phyloP scores from a whole-genome alignment of 2,797 vertebrate species.

The Falco concolor region DNA sequence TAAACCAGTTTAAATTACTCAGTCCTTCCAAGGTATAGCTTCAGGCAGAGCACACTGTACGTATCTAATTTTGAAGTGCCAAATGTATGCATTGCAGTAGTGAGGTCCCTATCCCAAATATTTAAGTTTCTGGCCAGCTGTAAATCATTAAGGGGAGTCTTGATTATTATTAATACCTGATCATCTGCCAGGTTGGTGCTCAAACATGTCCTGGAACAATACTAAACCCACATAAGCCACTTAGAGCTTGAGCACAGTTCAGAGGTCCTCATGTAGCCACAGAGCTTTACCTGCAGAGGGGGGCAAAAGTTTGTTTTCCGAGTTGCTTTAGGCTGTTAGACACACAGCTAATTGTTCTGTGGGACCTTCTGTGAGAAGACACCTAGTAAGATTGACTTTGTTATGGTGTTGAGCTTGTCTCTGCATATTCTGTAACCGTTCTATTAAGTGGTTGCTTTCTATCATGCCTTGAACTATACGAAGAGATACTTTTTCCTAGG shows the following conservation, averaged over 20 bases:
- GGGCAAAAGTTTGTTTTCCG: not conserved
- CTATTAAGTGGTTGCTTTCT: not conserved
- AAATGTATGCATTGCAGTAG: constrained; percentile 18
- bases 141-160: constrained; percentile 33
- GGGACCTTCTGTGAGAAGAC: not conserved
- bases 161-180: constrained; percentile 46
- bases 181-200: constrained; percentile 22
- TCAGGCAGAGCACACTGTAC: constrained; percentile 2
- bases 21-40: not conserved
- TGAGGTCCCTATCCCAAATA: constrained; percentile 15
- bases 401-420: not conserved
- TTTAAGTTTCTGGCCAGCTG: constrained; percentile 37
- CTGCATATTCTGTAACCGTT: not conserved
- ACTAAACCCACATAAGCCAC: not conserved
- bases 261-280: not conserved
- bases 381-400: not conserved
- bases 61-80: constrained; percentile 29
- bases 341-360: not conserved
- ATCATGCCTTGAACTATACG: not conserved
- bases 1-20: constrained; percentile 9
- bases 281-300: not conserved
- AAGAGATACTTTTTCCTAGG: not conserved
- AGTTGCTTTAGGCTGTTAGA: not conserved
- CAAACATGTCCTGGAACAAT: not conserved
- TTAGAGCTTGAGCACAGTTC: not conserved